Conservation (phyloP, 2,113 vertebrate species). For the Bubo blakistoni region DNA sequence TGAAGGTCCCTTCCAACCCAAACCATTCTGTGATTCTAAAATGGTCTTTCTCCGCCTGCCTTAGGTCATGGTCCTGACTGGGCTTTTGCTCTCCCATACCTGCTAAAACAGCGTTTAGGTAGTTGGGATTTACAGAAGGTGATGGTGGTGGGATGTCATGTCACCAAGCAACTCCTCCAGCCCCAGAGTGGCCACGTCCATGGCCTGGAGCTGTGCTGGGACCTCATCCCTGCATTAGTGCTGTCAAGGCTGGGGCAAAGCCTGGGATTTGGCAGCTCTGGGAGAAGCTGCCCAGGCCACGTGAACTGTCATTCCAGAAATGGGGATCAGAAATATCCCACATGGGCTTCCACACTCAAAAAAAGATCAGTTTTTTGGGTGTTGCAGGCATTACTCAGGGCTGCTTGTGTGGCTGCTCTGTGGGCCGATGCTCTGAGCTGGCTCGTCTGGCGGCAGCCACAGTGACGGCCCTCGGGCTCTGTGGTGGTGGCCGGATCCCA, state of each 20-base stretch:
- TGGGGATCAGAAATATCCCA: not conserved
- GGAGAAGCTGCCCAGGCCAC: not conserved
- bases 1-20: not conserved
- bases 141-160: not conserved
- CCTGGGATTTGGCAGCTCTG: not conserved
- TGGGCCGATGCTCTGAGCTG: not conserved
- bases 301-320: not conserved
- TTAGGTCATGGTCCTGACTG: not conserved
- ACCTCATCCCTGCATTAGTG: not conserved
- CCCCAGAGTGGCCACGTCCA: not conserved
- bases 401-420: not conserved
- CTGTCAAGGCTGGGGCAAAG: not conserved
- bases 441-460: not conserved
- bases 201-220: not conserved
- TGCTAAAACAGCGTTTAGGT: not conserved
- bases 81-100: not conserved
- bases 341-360: not conserved
- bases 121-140: not conserved
- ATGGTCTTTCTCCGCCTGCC: not conserved
- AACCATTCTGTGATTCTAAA: not conserved
- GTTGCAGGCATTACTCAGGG: not conserved
- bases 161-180: not conserved
- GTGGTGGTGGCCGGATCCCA: too few species aligned
- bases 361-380: not conserved
- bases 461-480: fast-evolving